Conservation (phyloP, 2,797 vertebrate genomes). For the Tenualosa ilisha region DNA sequence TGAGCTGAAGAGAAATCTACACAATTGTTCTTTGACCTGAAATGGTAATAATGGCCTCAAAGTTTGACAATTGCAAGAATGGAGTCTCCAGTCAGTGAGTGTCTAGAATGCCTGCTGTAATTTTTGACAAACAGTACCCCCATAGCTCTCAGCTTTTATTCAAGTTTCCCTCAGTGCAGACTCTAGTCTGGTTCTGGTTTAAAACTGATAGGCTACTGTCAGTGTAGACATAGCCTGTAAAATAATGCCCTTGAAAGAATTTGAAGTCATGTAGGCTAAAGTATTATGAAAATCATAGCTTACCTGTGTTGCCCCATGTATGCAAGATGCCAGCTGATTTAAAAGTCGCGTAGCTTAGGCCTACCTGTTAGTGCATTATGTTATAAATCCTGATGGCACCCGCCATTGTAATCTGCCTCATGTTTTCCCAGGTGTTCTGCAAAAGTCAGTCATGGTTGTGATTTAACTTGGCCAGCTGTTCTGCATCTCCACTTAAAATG, state of each 20-base stretch:
- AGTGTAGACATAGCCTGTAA: not conserved
- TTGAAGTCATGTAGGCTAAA: not conserved
- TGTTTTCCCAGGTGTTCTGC: not conserved
- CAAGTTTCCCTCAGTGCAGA: not conserved
- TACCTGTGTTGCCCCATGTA: not conserved
- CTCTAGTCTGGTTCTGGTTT: not conserved
- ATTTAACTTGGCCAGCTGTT: not conserved
- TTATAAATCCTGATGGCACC: not conserved
- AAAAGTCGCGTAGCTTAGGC: slow-evolving; percentile 1
- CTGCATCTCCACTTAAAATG: not conserved
- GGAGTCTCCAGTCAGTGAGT: too few relatives aligned
- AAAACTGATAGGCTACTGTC: not conserved
- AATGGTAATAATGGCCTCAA: too few relatives aligned
- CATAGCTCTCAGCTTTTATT: not conserved
- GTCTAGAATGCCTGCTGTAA: too few relatives aligned
- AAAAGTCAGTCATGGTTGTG: not conserved
- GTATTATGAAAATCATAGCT: too few relatives aligned
- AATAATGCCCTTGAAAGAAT: not conserved
- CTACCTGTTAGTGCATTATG: not conserved
- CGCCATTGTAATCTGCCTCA: not conserved
- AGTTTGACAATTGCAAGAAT: too few relatives aligned
- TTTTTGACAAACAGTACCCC: not conserved
- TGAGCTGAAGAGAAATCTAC: slow-evolving; percentile 23
- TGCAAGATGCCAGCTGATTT: not conserved
- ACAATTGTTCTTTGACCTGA: too few relatives aligned